phyloP scores from a whole-genome alignment of 1,140 invertebrate genomes.

The Pristionchus pacificus region DNA sequence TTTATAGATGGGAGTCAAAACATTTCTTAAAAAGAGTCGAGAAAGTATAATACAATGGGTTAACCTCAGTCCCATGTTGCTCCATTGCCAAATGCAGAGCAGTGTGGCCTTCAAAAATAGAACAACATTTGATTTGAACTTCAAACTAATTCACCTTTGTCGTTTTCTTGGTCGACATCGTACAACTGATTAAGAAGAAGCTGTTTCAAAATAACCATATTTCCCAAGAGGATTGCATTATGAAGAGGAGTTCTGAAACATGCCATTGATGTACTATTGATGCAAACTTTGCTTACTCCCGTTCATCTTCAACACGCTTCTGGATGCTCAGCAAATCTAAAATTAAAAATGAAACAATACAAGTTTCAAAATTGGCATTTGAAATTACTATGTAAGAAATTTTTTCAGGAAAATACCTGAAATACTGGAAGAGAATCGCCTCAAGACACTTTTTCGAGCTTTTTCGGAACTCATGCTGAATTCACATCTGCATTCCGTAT shows the following conservation, averaged over 20 bases:
- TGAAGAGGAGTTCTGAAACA: neutral
- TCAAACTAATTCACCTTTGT: constrained; percentile 21
- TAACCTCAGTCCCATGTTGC: constrained; percentile 30
- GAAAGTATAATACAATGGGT: too few relatives aligned
- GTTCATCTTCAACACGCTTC: neutral
- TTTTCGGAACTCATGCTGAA: too few relatives aligned
- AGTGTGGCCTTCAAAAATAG: constrained; percentile 29
- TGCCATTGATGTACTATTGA: neutral
- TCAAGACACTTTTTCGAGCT: too few relatives aligned
- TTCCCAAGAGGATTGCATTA: too few relatives aligned
- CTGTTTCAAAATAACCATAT: too few relatives aligned
- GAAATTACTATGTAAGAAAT: neutral
- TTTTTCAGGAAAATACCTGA: neutral
- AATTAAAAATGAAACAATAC: neutral
- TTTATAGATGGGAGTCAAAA: too few relatives aligned
- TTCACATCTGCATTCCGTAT: too few relatives aligned
- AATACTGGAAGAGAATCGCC: neutral
- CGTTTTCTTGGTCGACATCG: constrained; percentile 37
- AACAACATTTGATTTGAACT: neutral
- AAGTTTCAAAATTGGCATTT: too few relatives aligned
- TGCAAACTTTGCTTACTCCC: neutral
- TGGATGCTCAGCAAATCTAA: neutral
- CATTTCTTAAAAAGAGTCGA: too few relatives aligned
- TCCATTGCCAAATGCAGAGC: constrained; percentile 33
- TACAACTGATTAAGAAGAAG: too few relatives aligned